Base-by-base conservation (phyloP, 2,888 invertebrate genomes). In the Drosophila kambysellisi region DNA sequence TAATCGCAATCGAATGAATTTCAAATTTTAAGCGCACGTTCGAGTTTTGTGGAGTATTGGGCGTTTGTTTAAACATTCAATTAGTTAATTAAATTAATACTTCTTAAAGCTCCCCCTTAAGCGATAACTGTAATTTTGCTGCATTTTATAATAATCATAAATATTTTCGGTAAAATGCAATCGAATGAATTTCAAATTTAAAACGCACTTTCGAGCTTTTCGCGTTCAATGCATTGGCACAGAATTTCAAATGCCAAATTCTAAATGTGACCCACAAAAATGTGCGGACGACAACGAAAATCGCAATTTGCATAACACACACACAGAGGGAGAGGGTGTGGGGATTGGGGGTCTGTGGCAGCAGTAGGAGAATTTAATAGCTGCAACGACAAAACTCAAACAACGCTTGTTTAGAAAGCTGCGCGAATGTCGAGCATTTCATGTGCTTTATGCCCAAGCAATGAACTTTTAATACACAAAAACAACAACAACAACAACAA, bases 391-490 rank as follows among this genome's bases (percentile, higher is more conserved):
- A 79, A 81, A 84, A 89, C 88, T 89, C 81, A 84, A 89, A 83
- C 89, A 88, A 82, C 76, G 82, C 84, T 88, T 89, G 87, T 87
- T 82, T 87, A 83, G 88, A 77, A 84, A 72, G 77, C 81, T 50
- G 74, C 56, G 74, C 81, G 70, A 81, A 70, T 71, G 81, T 80
- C 78, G 70, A 87, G 84, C 87, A 82, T 80, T 89, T 87, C 89
- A 76, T 89, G 85, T 89, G 79, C 83, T 89, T 86, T 86, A 89
- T 86, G 88, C 76, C 82, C 89, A 89, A 86, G 85, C 85, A 89
- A 86, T 86, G 89, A 86, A 89, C 85, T 86, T 86, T 89, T 89
- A 86, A 86, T 89, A 79, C 82, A 84, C 87, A 79, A 87, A 76
- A 86, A 81, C 73, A 77, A 64, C 67, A 82, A 52, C 37, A 72